A percentile compares a stretch with the other conserved stretches of the same genome.
phyloP scores from a whole-genome alignment of 2,113 vertebrate genomes.

The Fulmarus glacialis region DNA sequence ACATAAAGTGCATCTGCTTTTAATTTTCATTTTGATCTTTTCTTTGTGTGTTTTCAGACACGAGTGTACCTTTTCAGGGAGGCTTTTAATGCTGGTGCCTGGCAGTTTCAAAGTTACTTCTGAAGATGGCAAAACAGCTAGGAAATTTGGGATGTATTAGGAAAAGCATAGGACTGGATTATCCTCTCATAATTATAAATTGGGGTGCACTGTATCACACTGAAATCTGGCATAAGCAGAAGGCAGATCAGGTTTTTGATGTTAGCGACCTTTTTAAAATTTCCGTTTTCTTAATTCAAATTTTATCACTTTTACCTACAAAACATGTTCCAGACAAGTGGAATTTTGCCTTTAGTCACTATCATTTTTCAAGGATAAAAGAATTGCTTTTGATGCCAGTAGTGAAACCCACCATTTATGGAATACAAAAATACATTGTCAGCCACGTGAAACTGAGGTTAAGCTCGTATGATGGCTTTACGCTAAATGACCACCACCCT shows the following conservation, averaged over 20 bases:
- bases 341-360: not conserved
- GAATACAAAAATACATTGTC: not conserved
- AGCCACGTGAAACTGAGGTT: not conserved
- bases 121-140: not conserved
- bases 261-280: not conserved
- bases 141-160: not conserved
- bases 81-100: not conserved
- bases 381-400: not conserved
- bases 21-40: constrained; percentile 66
- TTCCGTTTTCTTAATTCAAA: not conserved
- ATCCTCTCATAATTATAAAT: not conserved
- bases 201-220: not conserved
- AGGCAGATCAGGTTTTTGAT: not conserved
- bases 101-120: constrained; percentile 12
- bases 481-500: not conserved
- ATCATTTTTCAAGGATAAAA: not conserved
- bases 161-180: not conserved
- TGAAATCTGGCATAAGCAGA: not conserved
- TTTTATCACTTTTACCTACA: not conserved
- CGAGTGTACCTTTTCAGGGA: not conserved
- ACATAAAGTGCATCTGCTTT: constrained; percentile 68
- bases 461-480: not conserved
- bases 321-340: not conserved
- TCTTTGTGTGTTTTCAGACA: constrained; percentile 31
- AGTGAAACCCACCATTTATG: not conserved